Conservation (phyloP, 2,797 vertebrate genomes). For the Lepilemur septentrionalis region DNA sequence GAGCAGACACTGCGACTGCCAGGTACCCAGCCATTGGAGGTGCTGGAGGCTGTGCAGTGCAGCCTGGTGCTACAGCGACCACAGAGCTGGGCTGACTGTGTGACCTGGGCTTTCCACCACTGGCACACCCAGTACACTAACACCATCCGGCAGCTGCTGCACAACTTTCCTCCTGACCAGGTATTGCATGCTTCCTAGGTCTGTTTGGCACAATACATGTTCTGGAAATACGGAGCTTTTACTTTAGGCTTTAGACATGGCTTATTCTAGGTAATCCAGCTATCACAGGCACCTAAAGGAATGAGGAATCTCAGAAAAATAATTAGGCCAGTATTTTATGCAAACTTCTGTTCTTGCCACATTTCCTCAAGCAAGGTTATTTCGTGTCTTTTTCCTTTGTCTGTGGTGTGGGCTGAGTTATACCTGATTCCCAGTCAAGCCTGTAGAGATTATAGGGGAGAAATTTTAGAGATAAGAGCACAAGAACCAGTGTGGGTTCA, state of each 20-base stretch:
- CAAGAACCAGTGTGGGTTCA: background rate
- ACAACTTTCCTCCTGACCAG: slow-evolving; percentile 95
- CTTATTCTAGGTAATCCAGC: background rate
- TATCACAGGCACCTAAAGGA: too few relatives aligned
- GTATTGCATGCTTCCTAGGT: slow-evolving; percentile 72
- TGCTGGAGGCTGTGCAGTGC: slow-evolving; percentile 92
- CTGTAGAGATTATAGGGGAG: background rate
- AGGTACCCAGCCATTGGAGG: slow-evolving; percentile 91
- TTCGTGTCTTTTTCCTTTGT: background rate
- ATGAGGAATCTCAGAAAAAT: background rate
- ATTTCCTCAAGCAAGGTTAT: background rate
- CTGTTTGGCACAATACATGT: background rate
- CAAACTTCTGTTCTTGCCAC: background rate
- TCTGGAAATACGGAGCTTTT: background rate
- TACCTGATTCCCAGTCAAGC: background rate
- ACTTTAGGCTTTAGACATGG: background rate
- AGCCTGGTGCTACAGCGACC: slow-evolving; percentile 91
- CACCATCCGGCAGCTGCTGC: slow-evolving; percentile 93
- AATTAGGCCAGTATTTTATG: background rate
- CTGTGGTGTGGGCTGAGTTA: background rate
- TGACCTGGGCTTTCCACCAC: slow-evolving; percentile 92
- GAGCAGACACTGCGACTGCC: slow-evolving; percentile 91
- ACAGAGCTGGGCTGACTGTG: slow-evolving; percentile 89
- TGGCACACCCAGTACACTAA: slow-evolving; percentile 94
- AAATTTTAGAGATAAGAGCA: background rate